Evolutionary conservation across 1,140 invertebrate species (phyloP), one percentile per base, ranked within the genome.

Genomic region (Nasonia giraulti): DNA sequence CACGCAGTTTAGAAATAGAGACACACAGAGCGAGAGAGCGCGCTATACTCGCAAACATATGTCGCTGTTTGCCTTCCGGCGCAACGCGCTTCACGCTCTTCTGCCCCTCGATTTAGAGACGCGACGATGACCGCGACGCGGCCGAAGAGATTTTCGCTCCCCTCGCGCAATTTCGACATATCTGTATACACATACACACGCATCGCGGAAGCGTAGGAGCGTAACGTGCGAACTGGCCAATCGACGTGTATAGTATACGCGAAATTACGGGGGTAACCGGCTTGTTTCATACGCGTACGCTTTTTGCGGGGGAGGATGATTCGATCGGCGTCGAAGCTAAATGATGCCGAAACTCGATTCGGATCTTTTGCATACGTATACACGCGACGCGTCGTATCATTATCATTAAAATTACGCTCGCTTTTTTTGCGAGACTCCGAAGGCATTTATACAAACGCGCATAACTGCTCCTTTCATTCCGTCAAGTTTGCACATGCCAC

Each of bases 51-150:
- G 84, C 87, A 86, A 89, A 89, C 91, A 93, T 93, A 93, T 91
- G 91, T 90, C 90, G 90, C 89, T 93, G 91, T 93, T 93, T 93
- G 89, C 89, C 87, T 89, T 90, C 88, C 88, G 87, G 87, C 87
- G 87, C 90, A 90, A 89, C 86, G 86, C 88, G 90, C 88, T 91
- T 92, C 88, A 91, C 90, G 90, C 89, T 91, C 89, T 88, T 89
- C 88, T 89, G 89, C 83, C 88, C 89, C 73, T 20, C 40, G 40
- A 33, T 23, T 77, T 77, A n/a, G 75, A 40, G 47, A n/a, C 33
- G 44, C 40, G 37, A 55, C n/a, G 27, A 23, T 37, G 4, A 5
- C 75, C 75, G 44, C 75, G 27, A 31, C 40, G 33, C 33, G 33
- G 31, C 7, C 20, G 17, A 20, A 62, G 20, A 62, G 20, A 62